Base-by-base conservation (phyloP, 92 coral and sea anemone genomes). In the Heliopora coerulea region DNA sequence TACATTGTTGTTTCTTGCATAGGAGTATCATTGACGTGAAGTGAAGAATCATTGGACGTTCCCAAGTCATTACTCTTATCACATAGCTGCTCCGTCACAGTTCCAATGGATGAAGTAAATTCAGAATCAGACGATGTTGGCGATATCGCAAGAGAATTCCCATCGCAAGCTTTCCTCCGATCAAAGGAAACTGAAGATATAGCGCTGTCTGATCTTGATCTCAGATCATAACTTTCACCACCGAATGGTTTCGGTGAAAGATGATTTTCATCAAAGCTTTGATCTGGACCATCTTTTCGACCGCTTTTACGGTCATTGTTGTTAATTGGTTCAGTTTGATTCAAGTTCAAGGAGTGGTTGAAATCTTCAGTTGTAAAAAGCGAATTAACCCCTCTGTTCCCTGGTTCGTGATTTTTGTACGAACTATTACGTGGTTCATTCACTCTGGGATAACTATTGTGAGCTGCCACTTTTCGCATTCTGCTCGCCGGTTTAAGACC, bases 1-100 rank as follows among this genome's bases (percentile, higher is more conserved):
- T 65, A 65, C 72, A 65, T 65, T 65, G 27, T 65, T 41, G 72
- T 65, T 23, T 65, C 72, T 40, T 65, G 72, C 7, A 65, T 21
- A 39, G 23, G 33, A 40, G 23, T 49, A 3, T 3, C 52, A 15
- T 15, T 7, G 52, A 8, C 17, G 52, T 46, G 12, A 12, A 12
- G 12, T 37, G 12, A 37, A 37, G 42, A 12, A 37, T 4, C 42
- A 37, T 5, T 62, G 8, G 19, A 34, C 17, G 68, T 62, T 14
- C 49, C 46, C 27, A 15, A 27, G 5, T 11, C 41, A 60, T 39
- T n/a, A 42, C 18, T 46, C 14, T 10, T 46, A 15, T 46, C 72
- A 18, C 19, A 2, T 41, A 35, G 49, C 9, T n/a, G 25, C 31
- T 39, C 49, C 9, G 13, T 21, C 24, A 48, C 15, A 33, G 28